These are phyloP conservation scores for Prionailurus viverrinus DNA, from an alignment of 2,113 vertebrate species.

Conservation along the genomic window DNA sequence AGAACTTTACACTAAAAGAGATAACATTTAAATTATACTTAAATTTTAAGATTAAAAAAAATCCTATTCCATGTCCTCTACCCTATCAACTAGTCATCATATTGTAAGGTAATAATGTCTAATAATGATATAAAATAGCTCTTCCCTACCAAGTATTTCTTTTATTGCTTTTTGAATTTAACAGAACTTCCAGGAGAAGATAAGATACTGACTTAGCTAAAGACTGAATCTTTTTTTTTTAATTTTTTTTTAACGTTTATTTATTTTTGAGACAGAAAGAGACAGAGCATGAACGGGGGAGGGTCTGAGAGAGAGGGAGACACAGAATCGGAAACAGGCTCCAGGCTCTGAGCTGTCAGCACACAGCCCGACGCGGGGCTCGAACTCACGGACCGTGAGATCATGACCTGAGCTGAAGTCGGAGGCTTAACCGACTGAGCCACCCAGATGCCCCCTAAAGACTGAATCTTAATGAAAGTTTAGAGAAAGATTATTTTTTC, in stretches of 20 bases:
- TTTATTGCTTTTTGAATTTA: conserved; percentile 4
- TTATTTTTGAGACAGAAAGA: too few relatives aligned
- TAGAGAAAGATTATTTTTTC: neutral
- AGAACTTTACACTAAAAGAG: neutral
- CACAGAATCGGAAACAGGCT: too few relatives aligned
- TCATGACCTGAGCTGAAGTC: too few relatives aligned
- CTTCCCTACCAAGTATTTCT: neutral
- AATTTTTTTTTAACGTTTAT: too few relatives aligned
- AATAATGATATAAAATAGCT: neutral
- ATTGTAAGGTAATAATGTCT: neutral
- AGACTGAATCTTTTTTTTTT: neutral
- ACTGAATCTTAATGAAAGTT: neutral
- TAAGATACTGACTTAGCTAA: conserved; percentile 32
- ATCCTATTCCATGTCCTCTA: neutral
- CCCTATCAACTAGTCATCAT: neutral
- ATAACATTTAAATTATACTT: neutral
- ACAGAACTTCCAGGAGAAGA: conserved; percentile 28
- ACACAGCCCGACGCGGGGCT: too few relatives aligned
- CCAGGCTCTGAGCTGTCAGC: too few relatives aligned
- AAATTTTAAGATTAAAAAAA: conserved; percentile 13
- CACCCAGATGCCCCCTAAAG: neutral
- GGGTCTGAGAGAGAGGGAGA: too few relatives aligned
- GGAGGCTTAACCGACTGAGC: too few relatives aligned
- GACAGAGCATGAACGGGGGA: too few relatives aligned
- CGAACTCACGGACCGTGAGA: too few relatives aligned